Percentiles rank a stretch among this genome's conserved stretches.
These are phyloP conservation scores for Sphyrna mokarran DNA, from an alignment of 2,113 vertebrate genomes.

Conservation along the genomic window DNA sequence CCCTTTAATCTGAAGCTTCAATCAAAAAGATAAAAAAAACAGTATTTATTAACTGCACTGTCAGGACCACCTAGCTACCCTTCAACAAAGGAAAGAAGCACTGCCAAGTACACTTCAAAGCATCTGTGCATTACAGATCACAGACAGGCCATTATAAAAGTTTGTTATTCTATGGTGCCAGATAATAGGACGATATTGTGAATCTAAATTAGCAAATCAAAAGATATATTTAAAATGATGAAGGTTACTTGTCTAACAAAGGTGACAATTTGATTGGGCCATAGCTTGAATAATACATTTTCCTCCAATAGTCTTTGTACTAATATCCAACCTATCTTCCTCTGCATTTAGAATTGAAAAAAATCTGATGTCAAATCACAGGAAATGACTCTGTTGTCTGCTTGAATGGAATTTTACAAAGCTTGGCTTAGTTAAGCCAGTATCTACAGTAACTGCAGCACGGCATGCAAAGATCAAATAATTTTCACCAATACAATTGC, in stretches of 20 bases:
- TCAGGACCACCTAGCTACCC: constrained; percentile 21
- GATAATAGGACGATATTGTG: constrained; percentile 11
- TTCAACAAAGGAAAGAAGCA: constrained; percentile 10
- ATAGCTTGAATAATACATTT: not conserved
- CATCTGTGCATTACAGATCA: constrained; percentile 28
- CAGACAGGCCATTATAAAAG: constrained; percentile 12
- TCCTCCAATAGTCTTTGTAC: not conserved
- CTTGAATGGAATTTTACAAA: not conserved
- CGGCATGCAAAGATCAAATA: not conserved
- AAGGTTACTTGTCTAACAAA: not conserved
- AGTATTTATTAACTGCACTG: constrained; percentile 22
- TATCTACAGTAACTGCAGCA: not conserved
- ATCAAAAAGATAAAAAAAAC: constrained; percentile 19
- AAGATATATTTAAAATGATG: constrained; percentile 8
- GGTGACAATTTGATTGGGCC: not conserved
- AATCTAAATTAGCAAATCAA: constrained; percentile 15
- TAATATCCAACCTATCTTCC: not conserved
- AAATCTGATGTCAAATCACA: constrained; percentile 23
- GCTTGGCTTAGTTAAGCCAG: not conserved
- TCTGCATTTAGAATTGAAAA: not conserved
- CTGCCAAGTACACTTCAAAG: constrained; percentile 27
- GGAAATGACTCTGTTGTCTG: not conserved
- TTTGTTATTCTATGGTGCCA: not conserved
- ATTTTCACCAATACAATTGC: not conserved
- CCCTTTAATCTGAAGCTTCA: constrained; percentile 24